Percentiles rank a stretch among this genome's conserved stretches.
phyloP scores from a whole-genome alignment of 2,888 invertebrate species.

The Lasioglossum villosulum region DNA sequence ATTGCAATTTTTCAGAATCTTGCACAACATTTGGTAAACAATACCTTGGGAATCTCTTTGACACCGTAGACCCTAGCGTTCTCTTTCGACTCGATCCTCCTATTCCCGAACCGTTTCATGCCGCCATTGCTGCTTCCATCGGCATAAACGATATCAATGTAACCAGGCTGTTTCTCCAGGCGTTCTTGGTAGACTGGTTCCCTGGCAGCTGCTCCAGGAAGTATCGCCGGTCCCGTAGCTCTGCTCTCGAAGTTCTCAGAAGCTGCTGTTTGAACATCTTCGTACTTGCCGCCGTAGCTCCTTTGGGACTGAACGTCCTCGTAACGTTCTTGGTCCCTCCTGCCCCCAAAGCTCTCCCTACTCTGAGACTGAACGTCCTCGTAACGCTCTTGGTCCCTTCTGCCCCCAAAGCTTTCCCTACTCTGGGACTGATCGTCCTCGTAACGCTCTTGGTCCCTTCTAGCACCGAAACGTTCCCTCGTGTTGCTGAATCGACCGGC shows the following conservation, averaged over 20 bases:
- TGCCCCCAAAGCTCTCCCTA: not conserved
- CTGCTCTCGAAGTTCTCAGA: conserved; percentile 53
- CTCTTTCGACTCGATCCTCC: conserved; percentile 64
- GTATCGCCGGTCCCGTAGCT: conserved; percentile 13
- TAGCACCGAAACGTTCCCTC: not conserved
- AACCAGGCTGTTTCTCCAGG: conserved; percentile 71
- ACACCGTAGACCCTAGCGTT: conserved; percentile 74
- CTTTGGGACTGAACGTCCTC: not conserved
- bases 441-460: not conserved
- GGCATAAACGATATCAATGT: conserved; percentile 80
- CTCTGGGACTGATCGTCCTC: conserved; percentile 12
- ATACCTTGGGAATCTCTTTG: conserved; percentile 75
- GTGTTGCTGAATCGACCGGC: not conserved
- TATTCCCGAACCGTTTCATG: conserved; percentile 76
- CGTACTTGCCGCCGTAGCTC: conserved; percentile 13
- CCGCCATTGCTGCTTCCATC: conserved; percentile 68
- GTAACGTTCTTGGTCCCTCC: conserved; percentile 17
- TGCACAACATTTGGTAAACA: not conserved
- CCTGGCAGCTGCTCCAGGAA: conserved; percentile 4
- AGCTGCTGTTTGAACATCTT: conserved; percentile 52
- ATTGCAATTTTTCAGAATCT: too few relatives aligned
- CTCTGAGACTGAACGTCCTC: not conserved
- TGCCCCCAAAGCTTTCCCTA: not conserved
- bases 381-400: conserved; percentile 21
- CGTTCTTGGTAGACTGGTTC: conserved; percentile 3